phyloP scores from a whole-genome alignment of 2,113 vertebrate genomes.

The Pseudorectes ferrugineus region DNA sequence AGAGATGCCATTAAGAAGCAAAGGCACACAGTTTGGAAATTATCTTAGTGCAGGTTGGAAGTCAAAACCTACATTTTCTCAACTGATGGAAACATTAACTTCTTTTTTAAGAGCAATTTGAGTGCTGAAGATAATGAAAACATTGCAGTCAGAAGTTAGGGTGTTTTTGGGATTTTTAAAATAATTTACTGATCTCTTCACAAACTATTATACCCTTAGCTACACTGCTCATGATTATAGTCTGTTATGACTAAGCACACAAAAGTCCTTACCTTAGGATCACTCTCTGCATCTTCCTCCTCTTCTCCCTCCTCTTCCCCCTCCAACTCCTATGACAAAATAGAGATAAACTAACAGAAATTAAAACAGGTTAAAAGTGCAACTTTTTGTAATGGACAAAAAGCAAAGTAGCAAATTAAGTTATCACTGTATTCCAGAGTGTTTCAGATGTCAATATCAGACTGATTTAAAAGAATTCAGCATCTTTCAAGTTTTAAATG shows the following conservation, averaged over 20 bases:
- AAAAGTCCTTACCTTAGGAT: conserved; percentile 79
- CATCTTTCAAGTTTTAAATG: neutral
- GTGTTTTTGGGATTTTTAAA: neutral
- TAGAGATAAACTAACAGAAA: conserved; percentile 44
- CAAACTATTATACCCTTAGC: neutral
- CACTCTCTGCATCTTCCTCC: conserved; percentile 84
- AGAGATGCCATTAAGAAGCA: neutral
- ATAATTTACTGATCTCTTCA: neutral
- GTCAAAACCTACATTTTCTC: neutral
- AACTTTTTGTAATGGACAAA: conserved; percentile 13
- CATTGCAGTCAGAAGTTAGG: neutral
- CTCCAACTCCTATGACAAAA: conserved; percentile 84
- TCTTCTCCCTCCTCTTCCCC: conserved; percentile 92
- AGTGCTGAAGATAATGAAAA: neutral
- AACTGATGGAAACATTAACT: neutral
- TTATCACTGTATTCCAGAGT: neutral
- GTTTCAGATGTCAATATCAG: neutral
- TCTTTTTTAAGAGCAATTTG: neutral
- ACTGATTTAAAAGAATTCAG: neutral
- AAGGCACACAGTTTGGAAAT: neutral
- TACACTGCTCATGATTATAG: neutral
- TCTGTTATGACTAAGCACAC: neutral
- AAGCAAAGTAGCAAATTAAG: neutral
- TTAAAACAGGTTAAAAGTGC: conserved; percentile 56
- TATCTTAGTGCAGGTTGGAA: neutral